These are phyloP conservation scores for Xanthia togata DNA, from an alignment of 2,888 invertebrate genomes.

Conservation along the genomic window DNA sequence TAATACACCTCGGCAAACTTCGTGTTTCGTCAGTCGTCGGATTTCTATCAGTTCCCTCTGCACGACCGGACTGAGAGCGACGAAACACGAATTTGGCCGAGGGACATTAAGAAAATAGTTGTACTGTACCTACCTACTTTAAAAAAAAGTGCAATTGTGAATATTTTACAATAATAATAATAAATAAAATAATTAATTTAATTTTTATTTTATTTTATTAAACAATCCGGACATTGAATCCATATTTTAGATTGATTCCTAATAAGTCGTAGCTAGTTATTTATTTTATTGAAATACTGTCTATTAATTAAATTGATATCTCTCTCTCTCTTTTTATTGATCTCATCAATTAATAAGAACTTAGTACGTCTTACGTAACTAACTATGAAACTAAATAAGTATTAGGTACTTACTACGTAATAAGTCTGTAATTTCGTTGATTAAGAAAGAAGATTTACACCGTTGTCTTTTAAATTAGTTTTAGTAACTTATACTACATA, in stretches of 20 bases:
- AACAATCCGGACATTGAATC: background rate
- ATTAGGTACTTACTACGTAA: background rate
- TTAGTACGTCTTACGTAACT: background rate
- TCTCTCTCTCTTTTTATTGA: no score
- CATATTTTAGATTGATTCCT: background rate
- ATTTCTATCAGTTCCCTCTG: no score
- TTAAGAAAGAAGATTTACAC: background rate
- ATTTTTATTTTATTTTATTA: no score
- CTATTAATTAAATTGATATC: background rate
- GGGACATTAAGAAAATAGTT: no score
- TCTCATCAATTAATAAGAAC: conserved; percentile 6
- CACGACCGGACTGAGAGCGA: no score
- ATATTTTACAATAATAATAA: no score
- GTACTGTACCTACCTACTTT: background rate
- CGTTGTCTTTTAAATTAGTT: no score
- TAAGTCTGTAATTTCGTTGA: conserved; percentile 7
- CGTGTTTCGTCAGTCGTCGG: no score
- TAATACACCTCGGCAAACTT: no score
- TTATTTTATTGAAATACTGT: background rate
- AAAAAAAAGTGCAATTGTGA: background rate
- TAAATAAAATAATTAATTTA: no score
- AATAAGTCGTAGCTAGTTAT: background rate
- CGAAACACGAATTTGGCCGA: no score
- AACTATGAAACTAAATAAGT: background rate
- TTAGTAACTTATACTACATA: no score